Conservation (phyloP, 2,113 vertebrate genomes). For the Gymnogyps californianus region DNA sequence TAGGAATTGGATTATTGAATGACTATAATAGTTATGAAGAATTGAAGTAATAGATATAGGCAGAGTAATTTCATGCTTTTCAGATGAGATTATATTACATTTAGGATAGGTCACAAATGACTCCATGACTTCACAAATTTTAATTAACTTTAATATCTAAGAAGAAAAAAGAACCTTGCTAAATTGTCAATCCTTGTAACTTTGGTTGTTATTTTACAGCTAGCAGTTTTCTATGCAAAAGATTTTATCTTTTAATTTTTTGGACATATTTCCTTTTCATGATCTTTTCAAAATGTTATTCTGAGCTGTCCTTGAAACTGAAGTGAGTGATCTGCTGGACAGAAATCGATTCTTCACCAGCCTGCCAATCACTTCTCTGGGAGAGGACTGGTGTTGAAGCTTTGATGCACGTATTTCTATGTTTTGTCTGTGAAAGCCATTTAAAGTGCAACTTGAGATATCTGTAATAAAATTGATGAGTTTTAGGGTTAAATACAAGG, state of each 20-base stretch:
- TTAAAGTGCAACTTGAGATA: not conserved
- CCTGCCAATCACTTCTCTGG: not conserved
- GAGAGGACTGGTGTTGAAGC: not conserved
- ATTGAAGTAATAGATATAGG: slow-evolving; percentile 55
- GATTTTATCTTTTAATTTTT: not conserved
- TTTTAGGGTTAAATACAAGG: not conserved
- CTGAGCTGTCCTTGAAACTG: not conserved
- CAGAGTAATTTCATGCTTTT: slow-evolving; percentile 71
- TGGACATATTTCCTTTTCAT: not conserved
- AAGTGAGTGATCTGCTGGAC: not conserved
- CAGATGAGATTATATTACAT: slow-evolving; percentile 62
- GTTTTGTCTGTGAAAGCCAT: not conserved
- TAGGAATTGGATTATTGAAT: slow-evolving; percentile 57
- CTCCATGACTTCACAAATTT: slow-evolving; percentile 48
- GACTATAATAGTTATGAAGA: slow-evolving; percentile 56
- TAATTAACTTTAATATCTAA: slow-evolving; percentile 63
- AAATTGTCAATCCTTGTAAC: slow-evolving; percentile 19
- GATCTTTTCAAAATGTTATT: not conserved
- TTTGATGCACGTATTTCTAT: not conserved
- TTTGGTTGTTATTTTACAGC: slow-evolving; percentile 17
- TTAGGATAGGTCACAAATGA: slow-evolving; percentile 51
- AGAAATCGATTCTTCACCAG: not conserved
- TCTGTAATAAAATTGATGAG: not conserved
- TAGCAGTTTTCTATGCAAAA: not conserved
- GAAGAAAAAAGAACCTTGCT: slow-evolving; percentile 13